phyloP scores from a whole-genome alignment of 2,888 invertebrate genomes.

The Temnothorax rugatulus region DNA sequence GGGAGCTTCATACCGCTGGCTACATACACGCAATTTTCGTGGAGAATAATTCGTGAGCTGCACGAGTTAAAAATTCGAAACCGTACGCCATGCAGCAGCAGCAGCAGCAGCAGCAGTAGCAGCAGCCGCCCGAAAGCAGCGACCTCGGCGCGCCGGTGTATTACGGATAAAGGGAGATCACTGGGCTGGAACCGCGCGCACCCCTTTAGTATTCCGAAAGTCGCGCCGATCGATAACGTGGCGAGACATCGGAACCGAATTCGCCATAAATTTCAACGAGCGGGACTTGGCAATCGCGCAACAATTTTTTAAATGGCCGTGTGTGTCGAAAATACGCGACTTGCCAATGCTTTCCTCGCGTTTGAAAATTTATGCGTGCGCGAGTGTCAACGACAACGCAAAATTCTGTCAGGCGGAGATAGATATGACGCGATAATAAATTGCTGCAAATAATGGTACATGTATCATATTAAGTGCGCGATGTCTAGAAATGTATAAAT shows the following conservation, averaged over 20 bases:
- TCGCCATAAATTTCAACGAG: constrained; percentile 51
- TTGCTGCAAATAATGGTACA: neutral
- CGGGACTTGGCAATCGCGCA: constrained; percentile 48
- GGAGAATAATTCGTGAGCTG: constrained; percentile 11
- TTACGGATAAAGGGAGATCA: constrained; percentile 71
- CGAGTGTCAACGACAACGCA: constrained; percentile 8
- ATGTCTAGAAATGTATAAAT: constrained; percentile 16
- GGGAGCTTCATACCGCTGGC: constrained; percentile 2
- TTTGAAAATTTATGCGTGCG: constrained; percentile 20
- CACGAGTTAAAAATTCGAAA: constrained; percentile 64
- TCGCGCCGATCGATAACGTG: constrained; percentile 68
- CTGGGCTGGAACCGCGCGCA: constrained; percentile 66
- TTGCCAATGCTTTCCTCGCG: constrained; percentile 31
- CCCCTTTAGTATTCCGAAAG: constrained; percentile 65
- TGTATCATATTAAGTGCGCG: constrained; percentile 9
- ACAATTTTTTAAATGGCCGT: constrained; percentile 45
- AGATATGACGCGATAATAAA: constrained; percentile 34
- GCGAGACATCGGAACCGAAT: constrained; percentile 57
- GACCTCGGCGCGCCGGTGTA: constrained; percentile 56
- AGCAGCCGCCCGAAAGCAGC: constrained; percentile 36
- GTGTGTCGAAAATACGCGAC: constrained; percentile 44
- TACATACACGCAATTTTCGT: constrained; percentile 16
- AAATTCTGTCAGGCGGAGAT: neutral
- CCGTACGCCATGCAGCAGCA: constrained; percentile 42
- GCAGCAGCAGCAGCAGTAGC: neutral